Base-by-base conservation (phyloP, 2,113 vertebrate species). In the Otocyon megalotis region DNA sequence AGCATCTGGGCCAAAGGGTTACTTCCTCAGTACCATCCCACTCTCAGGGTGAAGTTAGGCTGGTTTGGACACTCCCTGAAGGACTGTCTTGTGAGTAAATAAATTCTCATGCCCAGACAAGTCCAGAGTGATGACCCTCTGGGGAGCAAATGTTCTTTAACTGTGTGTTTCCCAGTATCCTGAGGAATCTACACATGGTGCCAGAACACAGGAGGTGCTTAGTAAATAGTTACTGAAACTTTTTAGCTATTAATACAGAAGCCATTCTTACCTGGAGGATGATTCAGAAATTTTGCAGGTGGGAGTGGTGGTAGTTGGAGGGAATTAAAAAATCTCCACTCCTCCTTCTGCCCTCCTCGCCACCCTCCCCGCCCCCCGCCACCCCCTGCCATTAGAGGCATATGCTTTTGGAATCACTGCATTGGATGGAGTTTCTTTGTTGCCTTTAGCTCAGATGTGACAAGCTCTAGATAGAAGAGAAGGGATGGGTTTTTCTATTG, bases 51-150 rank as follows among this genome's bases (percentile, higher is more conserved):
- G 35, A 96, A 56, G 53, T 3, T 67, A 58, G 15, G 58, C 81
- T 65, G 65, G 37, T 58, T 94, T 54, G 79, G 76, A 48, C 53
- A 81, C 48, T 94, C 74, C 50, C 60, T 37, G 58, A 54, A 74
- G 30, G 76, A 65, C 43, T 69, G 37, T 83, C 74, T 79, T 87
- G 12, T 95, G 93, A 97, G 91, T 85, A 90, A 94, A 92, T 63
- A 92, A 91, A 77, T 10, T 1, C 3, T 84, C 88, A 50, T 54
- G 58, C 32, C 54, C 53, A 84, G 88, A 83, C 37, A 87, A 37
- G 84, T 50, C 83, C 62, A 81, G 56, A 50, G 74, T 1, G 81
- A 84, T 93, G 96, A 95, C 65, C 80, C 62, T 32, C 16, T 8
- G 26, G 22, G 17, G 22, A 53, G 24, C 15, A 80, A 8, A 5